Evolutionary conservation across 2,888 invertebrate species (phyloP).

Genomic region (Sipunculus nudus): DNA sequence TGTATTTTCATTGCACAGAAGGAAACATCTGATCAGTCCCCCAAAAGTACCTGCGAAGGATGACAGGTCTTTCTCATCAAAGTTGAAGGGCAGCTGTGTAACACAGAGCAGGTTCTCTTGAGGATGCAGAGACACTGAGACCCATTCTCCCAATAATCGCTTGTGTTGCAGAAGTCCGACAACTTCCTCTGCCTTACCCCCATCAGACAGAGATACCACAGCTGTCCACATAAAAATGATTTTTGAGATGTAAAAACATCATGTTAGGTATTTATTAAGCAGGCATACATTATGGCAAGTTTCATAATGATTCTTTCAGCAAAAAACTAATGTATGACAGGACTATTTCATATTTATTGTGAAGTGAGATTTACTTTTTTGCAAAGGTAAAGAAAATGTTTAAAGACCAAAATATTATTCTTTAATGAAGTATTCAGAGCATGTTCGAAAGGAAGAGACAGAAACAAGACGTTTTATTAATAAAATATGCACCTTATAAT

Average conservation of each 20-base stretch:
- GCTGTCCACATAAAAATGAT: slow-evolving; percentile 42
- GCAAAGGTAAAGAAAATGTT: too few relatives aligned
- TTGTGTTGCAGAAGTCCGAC: slow-evolving; percentile 45
- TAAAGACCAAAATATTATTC: too few relatives aligned
- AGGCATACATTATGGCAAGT: too few relatives aligned
- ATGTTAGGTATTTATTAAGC: too few relatives aligned
- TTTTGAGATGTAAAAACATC: not conserved
- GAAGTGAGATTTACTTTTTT: too few relatives aligned
- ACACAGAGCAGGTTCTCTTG: slow-evolving; percentile 70
- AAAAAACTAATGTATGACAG: too few relatives aligned
- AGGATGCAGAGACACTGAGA: slow-evolving; percentile 66
- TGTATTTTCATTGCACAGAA: slow-evolving; percentile 69
- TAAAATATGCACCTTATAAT: too few relatives aligned
- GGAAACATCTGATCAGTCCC: slow-evolving; percentile 67
- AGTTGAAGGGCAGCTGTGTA: slow-evolving; percentile 67
- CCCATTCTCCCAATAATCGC: slow-evolving; percentile 47
- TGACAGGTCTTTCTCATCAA: slow-evolving; percentile 68
- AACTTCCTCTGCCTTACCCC: slow-evolving; percentile 49
- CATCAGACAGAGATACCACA: slow-evolving; percentile 52
- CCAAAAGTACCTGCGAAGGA: slow-evolving; percentile 68
- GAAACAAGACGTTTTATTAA: too few relatives aligned
- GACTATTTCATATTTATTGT: too few relatives aligned
- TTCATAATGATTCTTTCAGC: too few relatives aligned
- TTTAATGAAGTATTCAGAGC: too few relatives aligned
- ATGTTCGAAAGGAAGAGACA: too few relatives aligned